phyloP scores from a whole-genome alignment of 1,140 invertebrate genomes.

The Drosophila aff. region DNA sequence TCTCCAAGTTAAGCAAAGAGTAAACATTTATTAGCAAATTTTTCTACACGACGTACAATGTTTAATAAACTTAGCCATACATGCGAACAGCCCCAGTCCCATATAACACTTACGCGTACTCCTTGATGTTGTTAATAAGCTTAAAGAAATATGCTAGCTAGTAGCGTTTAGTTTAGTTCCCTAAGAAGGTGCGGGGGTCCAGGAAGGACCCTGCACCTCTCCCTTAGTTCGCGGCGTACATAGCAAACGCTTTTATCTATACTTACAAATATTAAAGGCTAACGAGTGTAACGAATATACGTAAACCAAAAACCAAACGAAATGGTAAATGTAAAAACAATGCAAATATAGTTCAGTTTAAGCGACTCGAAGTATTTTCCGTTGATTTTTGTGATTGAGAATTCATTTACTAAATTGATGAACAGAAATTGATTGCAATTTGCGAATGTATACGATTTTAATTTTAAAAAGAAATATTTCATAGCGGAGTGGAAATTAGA shows the following conservation, averaged over 20 bases:
- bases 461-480: conserved; percentile 75
- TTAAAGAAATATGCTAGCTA: conserved; percentile 71
- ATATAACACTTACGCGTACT: conserved; percentile 67
- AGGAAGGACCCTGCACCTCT: conserved; percentile 29
- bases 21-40: conserved; percentile 81
- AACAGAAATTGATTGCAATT: conserved; percentile 78
- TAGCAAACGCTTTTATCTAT: conserved; percentile 78
- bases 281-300: conserved; percentile 81
- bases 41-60: conserved; percentile 78
- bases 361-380: conserved; percentile 60
- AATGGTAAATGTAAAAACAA: conserved; percentile 61
- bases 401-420: conserved; percentile 75
- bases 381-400: conserved; percentile 81
- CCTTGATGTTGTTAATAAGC: conserved; percentile 83
- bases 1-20: conserved; percentile 72
- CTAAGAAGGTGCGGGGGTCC: conserved; percentile 19
- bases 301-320: conserved; percentile 66
- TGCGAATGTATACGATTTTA: conserved; percentile 83
- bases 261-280: conserved; percentile 70
- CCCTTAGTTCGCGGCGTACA: conserved; percentile 75
- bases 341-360: conserved; percentile 37
- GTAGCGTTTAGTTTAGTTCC: conserved; percentile 74
- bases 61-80: conserved; percentile 60
- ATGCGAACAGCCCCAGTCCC: conserved; percentile 42
- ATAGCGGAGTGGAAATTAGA: conserved; percentile 64